Percentiles rank a stretch among this genome's conserved stretches.
Conservation (phyloP, 1,140 invertebrate genomes). For the Conus betulinus region DNA sequence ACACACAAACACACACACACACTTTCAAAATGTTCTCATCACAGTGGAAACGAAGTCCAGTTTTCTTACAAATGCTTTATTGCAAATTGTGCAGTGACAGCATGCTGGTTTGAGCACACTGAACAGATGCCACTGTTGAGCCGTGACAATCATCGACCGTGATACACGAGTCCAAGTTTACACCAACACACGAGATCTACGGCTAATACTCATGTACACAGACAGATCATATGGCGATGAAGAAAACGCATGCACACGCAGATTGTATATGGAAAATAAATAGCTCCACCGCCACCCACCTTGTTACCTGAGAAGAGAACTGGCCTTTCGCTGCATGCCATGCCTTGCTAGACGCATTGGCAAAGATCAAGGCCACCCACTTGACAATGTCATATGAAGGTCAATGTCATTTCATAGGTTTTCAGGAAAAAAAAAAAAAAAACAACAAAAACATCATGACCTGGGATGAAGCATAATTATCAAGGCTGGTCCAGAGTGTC, state of each 20-base stretch:
- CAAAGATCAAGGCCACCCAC: constrained; percentile 29
- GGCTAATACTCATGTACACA: constrained; percentile 22
- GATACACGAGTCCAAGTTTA: not conserved
- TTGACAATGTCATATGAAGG: constrained; percentile 22
- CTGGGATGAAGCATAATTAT: not conserved
- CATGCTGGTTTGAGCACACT: not conserved
- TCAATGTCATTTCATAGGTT: constrained; percentile 9
- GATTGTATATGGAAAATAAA: constrained; percentile 14
- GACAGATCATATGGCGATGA: constrained; percentile 11
- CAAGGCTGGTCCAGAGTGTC: not conserved
- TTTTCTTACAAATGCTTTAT: constrained; percentile 29
- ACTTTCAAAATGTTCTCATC: not conserved
- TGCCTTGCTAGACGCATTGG: not conserved
- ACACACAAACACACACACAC: constrained; percentile 13
- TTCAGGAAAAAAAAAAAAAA: no score
- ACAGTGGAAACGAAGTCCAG: not conserved
- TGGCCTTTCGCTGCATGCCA: constrained; percentile 2
- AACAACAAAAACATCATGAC: not conserved
- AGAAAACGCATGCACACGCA: constrained; percentile 21
- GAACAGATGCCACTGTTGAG: constrained; percentile 10
- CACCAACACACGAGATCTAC: constrained; percentile 28
- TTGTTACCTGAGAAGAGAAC: constrained; percentile 33
- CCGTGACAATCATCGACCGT: constrained; percentile 12
- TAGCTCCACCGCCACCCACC: constrained; percentile 23
- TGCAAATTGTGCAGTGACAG: constrained; percentile 26